Base-by-base conservation (phyloP, 2,797 vertebrate species). In the Melanotaenia maccullochi region DNA sequence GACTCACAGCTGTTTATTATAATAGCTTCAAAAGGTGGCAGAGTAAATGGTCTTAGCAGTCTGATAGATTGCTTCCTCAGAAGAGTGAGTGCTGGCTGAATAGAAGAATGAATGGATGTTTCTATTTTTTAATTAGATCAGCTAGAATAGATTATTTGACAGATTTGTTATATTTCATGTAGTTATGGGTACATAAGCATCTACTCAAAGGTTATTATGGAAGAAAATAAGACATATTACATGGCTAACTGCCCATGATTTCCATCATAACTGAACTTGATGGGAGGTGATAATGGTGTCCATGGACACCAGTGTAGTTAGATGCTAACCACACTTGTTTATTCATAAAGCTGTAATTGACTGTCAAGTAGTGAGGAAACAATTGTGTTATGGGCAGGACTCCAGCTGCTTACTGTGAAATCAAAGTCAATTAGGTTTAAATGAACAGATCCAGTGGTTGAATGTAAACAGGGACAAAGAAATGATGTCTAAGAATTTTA, bases 331-430 rank as follows among this genome's bases (percentile, higher is more conserved):
- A 73, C 68, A 81, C 65, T 72, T 52, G 61, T 75, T 51, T 74
- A 80, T 84, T 87, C 75, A 87, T 85, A 59, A 86, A 87, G 60
- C 75, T 65, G 71, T 84, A 87, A 89, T 87, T 85, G 72, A 73
- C 82, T 87, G 85, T 87, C 80, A 82, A 80, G 71, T 75, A 60
- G 66, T 36, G 60, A 71, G 42, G 78, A 68, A 80, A 84, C 13
- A 76, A 73, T 61, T 68, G 73, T 61, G 56, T 80, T 84, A 73
- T 62, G 35, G 71, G 76, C 55, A 72, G 47, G 59, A 59, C 65
- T 78, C 73, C 69, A 83, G 75, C 69, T 47, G 66, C 64, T 68
- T 55, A 73, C 42, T 40, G 57, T 61, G 59, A 25, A 83, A 84
- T 83, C 76, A 82, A 71, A 82, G 82, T 76, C 56, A 88, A 74